Base-by-base conservation (phyloP, 2,113 vertebrate species). In the Callipepla californica region DNA sequence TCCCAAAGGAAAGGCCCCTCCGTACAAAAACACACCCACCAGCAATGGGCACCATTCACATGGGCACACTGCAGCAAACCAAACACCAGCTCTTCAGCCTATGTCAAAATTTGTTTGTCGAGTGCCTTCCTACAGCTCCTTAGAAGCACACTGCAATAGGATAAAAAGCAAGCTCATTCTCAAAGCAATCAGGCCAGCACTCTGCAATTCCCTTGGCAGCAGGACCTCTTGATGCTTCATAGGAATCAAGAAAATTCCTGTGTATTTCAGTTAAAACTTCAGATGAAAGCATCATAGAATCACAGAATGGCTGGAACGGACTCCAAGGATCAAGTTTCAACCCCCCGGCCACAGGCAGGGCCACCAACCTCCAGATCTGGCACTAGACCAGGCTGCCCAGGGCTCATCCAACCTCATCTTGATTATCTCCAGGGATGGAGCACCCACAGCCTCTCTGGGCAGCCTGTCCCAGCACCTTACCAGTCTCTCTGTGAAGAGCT, bases 71-170 rank as follows among this genome's bases (percentile, higher is more conserved):
- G 47, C 40, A 81, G 73, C 38, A 80, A 45, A 82, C 59, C 36
- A 47, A 55, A 51, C 61, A 63, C 20, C 79, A 83, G 55, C 51
- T 81, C 80, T 67, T 85, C 87, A 78, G 12, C 48, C 47, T 53
- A 13, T 22, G 73, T 91, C 93, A 87, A 74, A 93, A 75, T 51
- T 34, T 22, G 75, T 94, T 94, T 80, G 85, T 75, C 44, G 47
- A 86, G 22, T 9, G 7, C 55, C 34, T 93, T 47, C 51, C 55
- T 78, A 66, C 11, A 70, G 26, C 6, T 83, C 72, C 44, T 78
- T 74, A 51, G 36, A 90, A 83, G 47, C 22, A 21, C 36, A 22
- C 45, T 66, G 48, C 14, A 74, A 13, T 1, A 75, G 28, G 72
- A 77, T 15, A 55, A 80, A 91, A 91, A 36, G 8, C 36, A 68